A percentile compares a stretch with the other conserved stretches of the same genome.
Conservation (phyloP, 2,113 vertebrate species). For the Corythornis cristatus region DNA sequence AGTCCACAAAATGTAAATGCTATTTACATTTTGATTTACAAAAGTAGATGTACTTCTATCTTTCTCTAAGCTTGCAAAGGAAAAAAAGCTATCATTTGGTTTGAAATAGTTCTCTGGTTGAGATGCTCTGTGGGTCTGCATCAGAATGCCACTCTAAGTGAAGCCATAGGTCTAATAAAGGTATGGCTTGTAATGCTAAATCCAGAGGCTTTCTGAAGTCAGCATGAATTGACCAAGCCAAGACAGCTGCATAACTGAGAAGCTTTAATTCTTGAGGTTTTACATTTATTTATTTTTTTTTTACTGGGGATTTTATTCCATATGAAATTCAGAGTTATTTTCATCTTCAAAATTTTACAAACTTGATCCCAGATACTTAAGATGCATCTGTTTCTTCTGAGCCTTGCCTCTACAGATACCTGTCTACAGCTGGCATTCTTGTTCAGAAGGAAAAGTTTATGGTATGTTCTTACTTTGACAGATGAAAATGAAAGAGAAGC, state of each 20-base stretch:
- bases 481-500: slow-evolving; percentile 92
- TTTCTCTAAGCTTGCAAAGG: background rate
- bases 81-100: background rate
- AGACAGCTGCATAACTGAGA: background rate
- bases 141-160: background rate
- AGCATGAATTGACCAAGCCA: background rate
- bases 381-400: background rate
- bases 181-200: background rate
- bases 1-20: slow-evolving; percentile 88
- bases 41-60: background rate
- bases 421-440: background rate
- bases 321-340: background rate
- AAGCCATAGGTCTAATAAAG: background rate
- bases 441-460: background rate
- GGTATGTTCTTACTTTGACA: slow-evolving; percentile 58
- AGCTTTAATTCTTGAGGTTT: background rate
- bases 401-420: background rate
- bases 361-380: background rate
- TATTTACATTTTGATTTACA: slow-evolving; percentile 8
- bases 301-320: background rate
- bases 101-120: background rate
- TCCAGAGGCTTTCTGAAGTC: background rate
- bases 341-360: background rate
- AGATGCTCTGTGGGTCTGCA: background rate
- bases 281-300: background rate